Evolutionary conservation across 2,888 invertebrate genomes (phyloP), one percentile per base, ranked within the genome.

Genomic region (Caprella mutica): DNA sequence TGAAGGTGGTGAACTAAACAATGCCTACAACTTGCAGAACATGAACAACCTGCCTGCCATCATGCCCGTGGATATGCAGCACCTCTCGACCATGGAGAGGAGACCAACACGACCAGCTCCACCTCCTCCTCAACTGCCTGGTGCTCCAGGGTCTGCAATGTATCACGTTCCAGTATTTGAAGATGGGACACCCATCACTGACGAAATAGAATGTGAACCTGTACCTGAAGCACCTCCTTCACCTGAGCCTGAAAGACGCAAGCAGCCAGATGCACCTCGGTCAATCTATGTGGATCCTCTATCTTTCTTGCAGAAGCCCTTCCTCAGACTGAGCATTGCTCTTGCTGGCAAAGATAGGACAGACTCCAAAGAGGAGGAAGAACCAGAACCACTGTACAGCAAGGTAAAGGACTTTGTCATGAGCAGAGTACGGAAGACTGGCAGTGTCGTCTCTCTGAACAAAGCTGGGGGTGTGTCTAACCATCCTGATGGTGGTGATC

Each of bases 261-360:
- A 46, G 17, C 55, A 61, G 14, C 58, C 64, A 9, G 58, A 60
- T 24, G 60, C 58, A 12, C 64, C 64, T 4, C 52, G 60, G 33
- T 59, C 64, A 40, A 64, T 64, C 56, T 64, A 64, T 55, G 64
- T 64, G 14, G 64, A 64, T 43, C 64, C 64, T 14, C 43, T 64
- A 21, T 48, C 60, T 9, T 64, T 64, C 50, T 55, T 64, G 21
- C 64, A 64, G 29, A 58, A 44, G 40, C 60, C 64, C 6, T 64
- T 64, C 51, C 42, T 58, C 12, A 57, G 52, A 33, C 19, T 52
- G 17, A 56, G 53, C 30, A 58, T 50, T 29, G 58, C 55, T 12
- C 57, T 38, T 19, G 48, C 29, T 17, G 43, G 59, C 24, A 39
- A 27, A 26, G 29, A 35, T 50, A 17, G 48, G 24, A 29, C 33